phyloP scores from a whole-genome alignment of 92 coral and sea anemone genomes.

The Metridium senile region DNA sequence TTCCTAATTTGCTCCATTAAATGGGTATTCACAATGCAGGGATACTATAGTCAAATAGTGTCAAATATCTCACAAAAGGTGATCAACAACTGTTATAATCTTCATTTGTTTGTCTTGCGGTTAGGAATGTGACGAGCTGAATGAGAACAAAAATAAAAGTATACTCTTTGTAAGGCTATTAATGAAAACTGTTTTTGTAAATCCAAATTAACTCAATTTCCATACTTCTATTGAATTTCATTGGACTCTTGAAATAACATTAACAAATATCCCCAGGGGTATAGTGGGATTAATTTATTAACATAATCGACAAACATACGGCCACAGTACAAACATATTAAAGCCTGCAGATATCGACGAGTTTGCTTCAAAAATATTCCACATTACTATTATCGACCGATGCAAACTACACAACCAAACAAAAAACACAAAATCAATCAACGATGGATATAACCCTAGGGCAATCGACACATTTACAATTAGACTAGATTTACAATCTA shows the following conservation, averaged over 20 bases:
- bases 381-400: not conserved
- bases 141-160: not conserved
- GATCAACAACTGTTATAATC: conserved; percentile 8
- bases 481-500: not conserved
- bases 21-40: not conserved
- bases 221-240: conserved; percentile 29
- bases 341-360: conserved; percentile 9
- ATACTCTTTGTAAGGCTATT: not conserved
- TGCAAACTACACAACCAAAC: not conserved
- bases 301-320: conserved; percentile 37
- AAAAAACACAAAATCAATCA: not conserved
- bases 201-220: conserved; percentile 15
- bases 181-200: conserved; percentile 6
- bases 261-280: conserved; percentile 26
- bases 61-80: conserved; percentile 9
- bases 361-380: not conserved
- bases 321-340: conserved; percentile 31
- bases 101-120: conserved; percentile 8
- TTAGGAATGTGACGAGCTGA: not conserved
- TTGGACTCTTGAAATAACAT: conserved; percentile 31
- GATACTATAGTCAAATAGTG: not conserved
- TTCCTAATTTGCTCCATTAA: not conserved
- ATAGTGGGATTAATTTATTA: conserved; percentile 27
- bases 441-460: not conserved
- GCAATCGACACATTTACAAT: not conserved